Percentiles rank a stretch among this genome's conserved stretches.
Conservation (phyloP, 92 coral and sea anemone species). For the Parazoanthus darwini region DNA sequence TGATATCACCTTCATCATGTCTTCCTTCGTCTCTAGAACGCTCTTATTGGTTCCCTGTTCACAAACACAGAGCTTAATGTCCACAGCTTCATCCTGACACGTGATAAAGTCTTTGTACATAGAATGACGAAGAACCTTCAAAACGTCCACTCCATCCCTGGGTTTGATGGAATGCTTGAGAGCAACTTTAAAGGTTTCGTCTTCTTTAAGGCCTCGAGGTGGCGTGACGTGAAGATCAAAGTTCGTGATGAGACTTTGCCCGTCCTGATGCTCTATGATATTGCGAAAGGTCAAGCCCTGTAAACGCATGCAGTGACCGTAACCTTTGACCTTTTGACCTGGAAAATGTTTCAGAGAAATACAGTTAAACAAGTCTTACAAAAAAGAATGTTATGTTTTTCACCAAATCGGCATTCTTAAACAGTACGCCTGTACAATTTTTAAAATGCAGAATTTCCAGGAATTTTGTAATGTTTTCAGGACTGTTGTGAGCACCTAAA, state of each 20-base stretch:
- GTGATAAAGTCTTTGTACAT: constrained; percentile 42
- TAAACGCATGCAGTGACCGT: constrained; percentile 32
- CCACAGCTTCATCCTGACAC: constrained; percentile 73
- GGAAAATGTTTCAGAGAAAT: constrained; percentile 16
- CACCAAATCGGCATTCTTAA: too few relatives aligned
- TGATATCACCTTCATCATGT: constrained; percentile 31
- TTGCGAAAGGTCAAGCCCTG: constrained; percentile 28
- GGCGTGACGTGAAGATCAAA: constrained; percentile 38
- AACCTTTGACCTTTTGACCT: constrained; percentile 19
- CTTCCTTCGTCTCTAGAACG: constrained; percentile 22
- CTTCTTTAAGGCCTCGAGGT: constrained; percentile 13
- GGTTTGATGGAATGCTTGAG: constrained; percentile 34
- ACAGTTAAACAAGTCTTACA: not conserved
- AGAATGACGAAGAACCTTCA: constrained; percentile 24
- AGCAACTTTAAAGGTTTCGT: constrained; percentile 34
- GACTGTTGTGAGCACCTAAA: too few relatives aligned
- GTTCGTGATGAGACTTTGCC: constrained; percentile 1
- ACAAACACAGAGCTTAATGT: constrained; percentile 79
- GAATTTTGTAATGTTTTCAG: too few relatives aligned
- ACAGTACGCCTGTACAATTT: too few relatives aligned
- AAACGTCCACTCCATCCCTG: constrained; percentile 21
- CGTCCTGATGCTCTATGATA: constrained; percentile 27
- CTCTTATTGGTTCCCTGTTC: constrained; percentile 11
- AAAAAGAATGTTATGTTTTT: not conserved
- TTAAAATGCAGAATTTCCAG: too few relatives aligned